Evolutionary conservation across 2,797 vertebrate species (phyloP).

Genomic region (Malurus leucopterus): DNA sequence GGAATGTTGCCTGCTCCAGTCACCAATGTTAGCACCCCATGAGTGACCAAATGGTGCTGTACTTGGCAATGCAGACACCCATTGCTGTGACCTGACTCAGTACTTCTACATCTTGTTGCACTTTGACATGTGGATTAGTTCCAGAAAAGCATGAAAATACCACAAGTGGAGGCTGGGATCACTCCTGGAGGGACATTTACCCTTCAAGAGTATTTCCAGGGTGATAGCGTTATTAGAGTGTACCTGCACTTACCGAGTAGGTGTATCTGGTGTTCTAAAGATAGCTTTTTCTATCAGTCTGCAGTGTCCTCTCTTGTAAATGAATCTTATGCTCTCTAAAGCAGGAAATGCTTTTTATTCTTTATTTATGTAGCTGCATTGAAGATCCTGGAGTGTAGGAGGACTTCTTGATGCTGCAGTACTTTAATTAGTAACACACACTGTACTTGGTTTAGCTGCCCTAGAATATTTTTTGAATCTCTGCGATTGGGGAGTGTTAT

Average conservation of each 20-base stretch:
- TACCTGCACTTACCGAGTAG: neutral
- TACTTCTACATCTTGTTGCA: neutral
- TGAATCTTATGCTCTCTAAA: neutral
- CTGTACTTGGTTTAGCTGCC: neutral
- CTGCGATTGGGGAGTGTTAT: neutral
- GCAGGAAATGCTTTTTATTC: neutral
- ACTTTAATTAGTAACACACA: neutral
- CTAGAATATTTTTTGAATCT: neutral
- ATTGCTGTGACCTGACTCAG: neutral
- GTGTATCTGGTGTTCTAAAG: fast-evolving
- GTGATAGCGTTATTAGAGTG: neutral
- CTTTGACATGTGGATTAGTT: neutral
- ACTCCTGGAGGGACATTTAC: fast-evolving
- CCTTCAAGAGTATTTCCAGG: neutral
- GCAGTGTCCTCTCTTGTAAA: neutral
- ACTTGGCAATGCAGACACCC: neutral
- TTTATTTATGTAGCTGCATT: neutral
- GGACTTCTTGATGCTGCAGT: neutral
- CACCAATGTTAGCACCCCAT: fast-evolving
- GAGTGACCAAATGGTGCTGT: neutral
- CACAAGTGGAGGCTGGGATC: neutral
- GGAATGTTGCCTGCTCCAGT: neutral
- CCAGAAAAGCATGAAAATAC: neutral
- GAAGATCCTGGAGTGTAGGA: neutral
- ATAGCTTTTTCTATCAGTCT: neutral